These are phyloP conservation scores for Meda fulgida DNA, from an alignment of 2,797 vertebrate species.

Conservation along the genomic window DNA sequence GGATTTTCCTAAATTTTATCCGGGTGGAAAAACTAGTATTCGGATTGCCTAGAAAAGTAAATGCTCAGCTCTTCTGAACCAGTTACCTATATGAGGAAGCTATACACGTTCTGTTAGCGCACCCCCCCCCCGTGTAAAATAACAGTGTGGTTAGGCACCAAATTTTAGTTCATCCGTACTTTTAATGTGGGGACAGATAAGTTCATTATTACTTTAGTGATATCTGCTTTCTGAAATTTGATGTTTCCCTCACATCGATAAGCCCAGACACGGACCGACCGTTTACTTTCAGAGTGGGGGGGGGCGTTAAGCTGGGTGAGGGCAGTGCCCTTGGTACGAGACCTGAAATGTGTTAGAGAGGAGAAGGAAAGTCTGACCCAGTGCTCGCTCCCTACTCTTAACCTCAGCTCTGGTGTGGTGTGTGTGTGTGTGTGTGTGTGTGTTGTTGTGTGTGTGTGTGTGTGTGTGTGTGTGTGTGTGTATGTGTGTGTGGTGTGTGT, in stretches of 20 bases:
- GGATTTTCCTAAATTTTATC: not conserved
- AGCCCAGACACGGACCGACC: conserved; percentile 13
- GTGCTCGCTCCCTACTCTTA: conserved; percentile 37
- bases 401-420: conserved; percentile 37
- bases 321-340: conserved; percentile 52
- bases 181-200: not conserved
- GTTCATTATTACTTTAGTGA: not conserved
- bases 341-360: conserved; percentile 50
- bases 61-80: not conserved
- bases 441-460: conserved; percentile 28
- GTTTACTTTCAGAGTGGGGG: no score
- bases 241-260: not conserved
- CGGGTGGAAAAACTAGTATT: not conserved
- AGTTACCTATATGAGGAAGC: no score
- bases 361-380: conserved; percentile 47
- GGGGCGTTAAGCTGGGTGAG: conserved; percentile 62
- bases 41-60: not conserved
- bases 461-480: conserved; percentile 25
- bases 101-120: no score
- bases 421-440: conserved; percentile 42
- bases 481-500: conserved; percentile 42
- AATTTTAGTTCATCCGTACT: not conserved
- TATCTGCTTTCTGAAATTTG: not conserved
- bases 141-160: not conserved
- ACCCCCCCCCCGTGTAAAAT: no score